Conservation (phyloP, 2,797 vertebrate species). For the Caiman crocodilus region DNA sequence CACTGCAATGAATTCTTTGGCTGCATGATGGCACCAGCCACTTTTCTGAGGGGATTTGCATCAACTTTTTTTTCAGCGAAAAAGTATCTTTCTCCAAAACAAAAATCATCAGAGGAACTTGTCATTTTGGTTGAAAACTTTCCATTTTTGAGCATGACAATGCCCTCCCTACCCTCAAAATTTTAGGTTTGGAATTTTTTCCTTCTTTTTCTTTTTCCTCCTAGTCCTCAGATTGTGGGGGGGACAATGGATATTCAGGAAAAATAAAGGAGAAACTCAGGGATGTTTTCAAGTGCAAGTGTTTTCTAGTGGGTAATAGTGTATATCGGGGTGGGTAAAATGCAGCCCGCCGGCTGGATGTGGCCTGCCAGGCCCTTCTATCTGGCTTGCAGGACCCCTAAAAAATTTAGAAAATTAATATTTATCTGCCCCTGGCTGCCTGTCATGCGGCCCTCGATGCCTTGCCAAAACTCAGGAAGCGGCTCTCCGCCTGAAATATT, state of each 20-base stretch:
- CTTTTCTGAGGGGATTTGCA: neutral
- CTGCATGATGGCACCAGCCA: rapidly evolving
- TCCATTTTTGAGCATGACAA: neutral
- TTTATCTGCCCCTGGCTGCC: no score
- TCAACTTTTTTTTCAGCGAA: neutral
- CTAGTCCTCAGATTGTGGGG: rapidly evolving
- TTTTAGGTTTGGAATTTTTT: neutral
- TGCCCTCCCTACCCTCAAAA: neutral
- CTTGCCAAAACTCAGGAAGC: no score
- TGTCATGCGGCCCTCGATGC: no score
- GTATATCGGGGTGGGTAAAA: no score
- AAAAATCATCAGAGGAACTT: neutral
- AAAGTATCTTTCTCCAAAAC: neutral
- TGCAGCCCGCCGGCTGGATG: no score
- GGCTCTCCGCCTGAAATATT: no score
- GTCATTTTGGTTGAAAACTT: neutral
- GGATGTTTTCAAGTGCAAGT: neutral
- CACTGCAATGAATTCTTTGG: rapidly evolving
- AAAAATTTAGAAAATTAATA: no score
- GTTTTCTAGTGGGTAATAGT: neutral
- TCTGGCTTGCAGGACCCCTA: no score
- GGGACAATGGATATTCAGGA: neutral
- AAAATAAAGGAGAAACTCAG: rapidly evolving
- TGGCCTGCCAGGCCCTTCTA: no score
- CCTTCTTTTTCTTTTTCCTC: neutral